A percentile compares a stretch with the other conserved stretches of the same genome.
These are phyloP conservation scores for Tauraco erythrolophus DNA, from an alignment of 2,113 vertebrate species.

Conservation along the genomic window DNA sequence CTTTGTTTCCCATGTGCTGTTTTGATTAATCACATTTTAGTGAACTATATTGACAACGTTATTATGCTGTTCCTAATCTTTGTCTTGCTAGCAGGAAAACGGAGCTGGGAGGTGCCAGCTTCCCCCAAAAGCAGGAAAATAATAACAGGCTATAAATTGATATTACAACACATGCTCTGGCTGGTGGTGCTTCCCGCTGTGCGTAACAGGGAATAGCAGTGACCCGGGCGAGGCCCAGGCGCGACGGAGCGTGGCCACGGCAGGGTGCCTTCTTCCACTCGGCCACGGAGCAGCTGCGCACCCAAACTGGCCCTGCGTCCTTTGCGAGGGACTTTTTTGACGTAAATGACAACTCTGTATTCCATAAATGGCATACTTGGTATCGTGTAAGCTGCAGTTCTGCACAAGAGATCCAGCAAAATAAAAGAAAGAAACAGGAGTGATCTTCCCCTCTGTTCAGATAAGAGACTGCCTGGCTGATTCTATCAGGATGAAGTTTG, in stretches of 20 bases:
- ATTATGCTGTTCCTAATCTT: not conserved
- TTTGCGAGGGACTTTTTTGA: not conserved
- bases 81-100: not conserved
- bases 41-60: not conserved
- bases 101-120: not conserved
- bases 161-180: not conserved
- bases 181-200: not conserved
- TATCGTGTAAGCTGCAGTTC: not conserved
- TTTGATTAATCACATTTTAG: conserved; percentile 1
- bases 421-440: not conserved
- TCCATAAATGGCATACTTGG: not conserved
- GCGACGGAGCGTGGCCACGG: not conserved
- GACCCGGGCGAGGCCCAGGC: not conserved
- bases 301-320: not conserved
- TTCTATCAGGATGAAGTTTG: not conserved
- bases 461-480: not conserved
- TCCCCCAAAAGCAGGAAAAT: not conserved
- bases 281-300: rapidly evolving
- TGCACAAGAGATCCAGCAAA: not conserved
- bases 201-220: not conserved
- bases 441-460: not conserved
- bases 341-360: not conserved
- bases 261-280: not conserved
- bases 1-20: not conserved
- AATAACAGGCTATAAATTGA: not conserved